Percentiles rank a stretch among this genome's conserved stretches.
Evolutionary conservation across 2,113 vertebrate genomes (phyloP).

Genomic region (Vulpes ferrilata): DNA sequence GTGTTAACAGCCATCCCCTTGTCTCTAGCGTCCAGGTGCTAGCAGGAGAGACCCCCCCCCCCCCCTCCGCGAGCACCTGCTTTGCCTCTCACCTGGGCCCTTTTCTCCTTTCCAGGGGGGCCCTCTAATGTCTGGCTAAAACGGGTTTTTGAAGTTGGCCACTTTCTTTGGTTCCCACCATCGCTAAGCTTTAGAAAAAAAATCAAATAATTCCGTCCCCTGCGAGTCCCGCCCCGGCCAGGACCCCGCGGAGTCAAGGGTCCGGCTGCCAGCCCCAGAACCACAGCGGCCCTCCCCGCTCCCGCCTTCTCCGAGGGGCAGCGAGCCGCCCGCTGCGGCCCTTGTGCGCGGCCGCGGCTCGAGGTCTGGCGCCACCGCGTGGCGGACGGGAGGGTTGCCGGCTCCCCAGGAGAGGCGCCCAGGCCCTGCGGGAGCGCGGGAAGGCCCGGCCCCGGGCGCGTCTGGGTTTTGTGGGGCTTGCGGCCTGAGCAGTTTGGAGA

Average conservation of each 20-base stretch:
- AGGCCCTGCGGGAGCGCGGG: too few relatives aligned
- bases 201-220: not conserved
- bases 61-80: not conserved
- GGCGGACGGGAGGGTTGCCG: not conserved
- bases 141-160: not conserved
- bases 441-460: too few relatives aligned
- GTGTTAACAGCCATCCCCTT: not conserved
- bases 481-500: not conserved
- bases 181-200: not conserved
- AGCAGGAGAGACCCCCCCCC: not conserved
- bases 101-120: not conserved
- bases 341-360: too few relatives aligned
- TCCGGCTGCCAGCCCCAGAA: not conserved
- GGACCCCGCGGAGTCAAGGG: not conserved
- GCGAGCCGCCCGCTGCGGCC: too few relatives aligned
- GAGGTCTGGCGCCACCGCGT: constrained; percentile 70
- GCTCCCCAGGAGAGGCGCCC: too few relatives aligned
- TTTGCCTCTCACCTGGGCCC: not conserved
- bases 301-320: too few relatives aligned
- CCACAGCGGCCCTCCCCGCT: too few relatives aligned
- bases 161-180: not conserved
- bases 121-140: not conserved
- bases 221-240: not conserved
- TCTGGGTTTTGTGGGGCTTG: not conserved
- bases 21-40: not conserved